These are phyloP conservation scores for Porites lutea DNA, from an alignment of 64 coral and sea anemone species.

Conservation along the genomic window DNA sequence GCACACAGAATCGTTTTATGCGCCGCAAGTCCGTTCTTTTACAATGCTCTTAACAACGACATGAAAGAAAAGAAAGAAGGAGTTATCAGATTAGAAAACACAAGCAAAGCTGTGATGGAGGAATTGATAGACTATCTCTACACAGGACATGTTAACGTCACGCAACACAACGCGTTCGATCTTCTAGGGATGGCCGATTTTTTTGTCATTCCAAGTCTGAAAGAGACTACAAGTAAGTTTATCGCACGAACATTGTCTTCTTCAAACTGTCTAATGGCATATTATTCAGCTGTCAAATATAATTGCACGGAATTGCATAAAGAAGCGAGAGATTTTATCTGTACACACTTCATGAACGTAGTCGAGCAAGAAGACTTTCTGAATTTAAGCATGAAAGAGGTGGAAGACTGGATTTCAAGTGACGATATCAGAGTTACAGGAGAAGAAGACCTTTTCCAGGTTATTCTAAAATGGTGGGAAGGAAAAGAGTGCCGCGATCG, in stretches of 20 bases:
- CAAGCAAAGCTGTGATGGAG: no score
- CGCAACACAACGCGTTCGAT: conserved; percentile 28
- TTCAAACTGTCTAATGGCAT: no score
- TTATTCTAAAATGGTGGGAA: no score
- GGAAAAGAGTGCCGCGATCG: conserved; percentile 38
- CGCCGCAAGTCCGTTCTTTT: no score
- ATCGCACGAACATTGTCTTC: neutral
- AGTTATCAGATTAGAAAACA: no score
- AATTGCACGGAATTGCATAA: conserved; percentile 34
- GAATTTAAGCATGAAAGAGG: neutral
- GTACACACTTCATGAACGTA: conserved; percentile 44
- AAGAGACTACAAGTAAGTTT: conserved; percentile 42
- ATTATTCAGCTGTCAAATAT: neutral
- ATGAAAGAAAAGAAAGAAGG: no score
- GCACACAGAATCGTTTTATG: no score
- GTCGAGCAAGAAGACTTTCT: neutral
- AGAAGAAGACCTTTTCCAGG: neutral
- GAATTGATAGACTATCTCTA: conserved; percentile 32
- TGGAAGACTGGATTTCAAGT: no score
- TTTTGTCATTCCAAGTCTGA: neutral
- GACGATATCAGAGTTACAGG: no score
- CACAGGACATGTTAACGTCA: conserved; percentile 44
- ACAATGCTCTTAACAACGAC: no score
- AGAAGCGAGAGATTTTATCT: conserved; percentile 41
- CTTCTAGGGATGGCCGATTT: neutral